These are phyloP conservation scores for Anolis apletophallus DNA, from an alignment of 2,797 vertebrate species.

Conservation along the genomic window DNA sequence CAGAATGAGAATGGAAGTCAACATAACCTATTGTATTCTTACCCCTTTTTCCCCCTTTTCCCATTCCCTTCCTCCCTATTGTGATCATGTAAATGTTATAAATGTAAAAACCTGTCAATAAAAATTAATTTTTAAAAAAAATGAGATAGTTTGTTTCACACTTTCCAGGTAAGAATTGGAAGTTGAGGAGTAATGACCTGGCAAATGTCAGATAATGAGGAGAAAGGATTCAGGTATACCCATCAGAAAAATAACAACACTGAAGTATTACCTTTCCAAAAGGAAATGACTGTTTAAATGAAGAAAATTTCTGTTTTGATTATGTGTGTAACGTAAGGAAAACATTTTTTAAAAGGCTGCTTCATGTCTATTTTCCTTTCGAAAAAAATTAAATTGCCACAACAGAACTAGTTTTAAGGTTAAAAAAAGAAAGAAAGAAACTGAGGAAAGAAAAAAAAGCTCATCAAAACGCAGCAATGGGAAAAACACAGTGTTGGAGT, in stretches of 20 bases:
- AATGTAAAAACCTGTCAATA: no score
- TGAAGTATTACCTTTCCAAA: neutral
- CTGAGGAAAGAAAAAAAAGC: neutral
- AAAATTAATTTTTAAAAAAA: no score
- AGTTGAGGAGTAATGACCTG: neutral
- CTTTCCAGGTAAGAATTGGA: neutral
- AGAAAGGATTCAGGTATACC: neutral
- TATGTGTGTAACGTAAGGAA: constrained; percentile 18
- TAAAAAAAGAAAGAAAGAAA: neutral
- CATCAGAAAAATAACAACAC: neutral
- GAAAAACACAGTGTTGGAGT: constrained; percentile 11
- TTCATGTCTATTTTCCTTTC: constrained; percentile 7
- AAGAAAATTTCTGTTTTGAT: constrained; percentile 22
- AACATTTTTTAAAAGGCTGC: neutral
- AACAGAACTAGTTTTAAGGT: constrained; percentile 35
- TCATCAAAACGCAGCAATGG: constrained; percentile 6
- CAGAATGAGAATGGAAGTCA: no score
- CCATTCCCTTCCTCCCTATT: no score
- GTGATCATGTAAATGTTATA: no score
- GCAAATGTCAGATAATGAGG: neutral
- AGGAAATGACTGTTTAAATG: constrained; percentile 3
- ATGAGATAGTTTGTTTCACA: neutral
- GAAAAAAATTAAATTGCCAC: constrained; percentile 30
- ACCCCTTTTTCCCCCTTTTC: no score
- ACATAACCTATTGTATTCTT: no score